Conservation (phyloP, 1,140 invertebrate genomes). For the Anastatus disparis region DNA sequence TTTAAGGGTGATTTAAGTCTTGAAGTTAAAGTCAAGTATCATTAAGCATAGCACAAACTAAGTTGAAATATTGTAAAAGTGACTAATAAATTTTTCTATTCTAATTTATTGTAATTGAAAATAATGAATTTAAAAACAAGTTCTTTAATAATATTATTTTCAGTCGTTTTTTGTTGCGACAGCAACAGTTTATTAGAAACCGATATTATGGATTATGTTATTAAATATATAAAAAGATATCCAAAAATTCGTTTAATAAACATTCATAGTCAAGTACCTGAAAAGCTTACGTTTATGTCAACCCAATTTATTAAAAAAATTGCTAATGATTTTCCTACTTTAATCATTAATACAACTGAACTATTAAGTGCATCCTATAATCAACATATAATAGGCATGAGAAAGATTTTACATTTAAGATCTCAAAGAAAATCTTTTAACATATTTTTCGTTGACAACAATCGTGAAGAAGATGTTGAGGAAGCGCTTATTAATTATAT, state of each 20-base stretch:
- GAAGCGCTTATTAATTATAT: background rate
- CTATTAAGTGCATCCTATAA: background rate
- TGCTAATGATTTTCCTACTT: background rate
- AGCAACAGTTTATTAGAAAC: background rate
- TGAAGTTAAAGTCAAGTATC: no score
- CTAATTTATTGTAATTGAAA: background rate
- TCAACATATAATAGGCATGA: background rate
- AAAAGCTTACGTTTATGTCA: background rate
- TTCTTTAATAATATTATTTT: background rate
- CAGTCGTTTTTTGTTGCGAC: background rate
- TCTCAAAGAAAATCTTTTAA: conserved; percentile 13
- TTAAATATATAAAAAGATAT: background rate
- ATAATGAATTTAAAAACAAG: background rate
- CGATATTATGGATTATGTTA: background rate
- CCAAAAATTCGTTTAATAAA: background rate
- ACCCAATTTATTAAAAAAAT: background rate
- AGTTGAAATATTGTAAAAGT: no score
- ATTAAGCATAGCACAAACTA: no score
- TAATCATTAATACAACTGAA: background rate
- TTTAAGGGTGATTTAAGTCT: background rate
- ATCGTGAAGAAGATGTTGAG: background rate
- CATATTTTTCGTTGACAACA: conserved; percentile 9
- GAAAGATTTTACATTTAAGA: background rate
- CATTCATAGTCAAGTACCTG: background rate
- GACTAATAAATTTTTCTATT: no score